phyloP scores from a whole-genome alignment of 2,113 vertebrate species.

The Passer montanus region DNA sequence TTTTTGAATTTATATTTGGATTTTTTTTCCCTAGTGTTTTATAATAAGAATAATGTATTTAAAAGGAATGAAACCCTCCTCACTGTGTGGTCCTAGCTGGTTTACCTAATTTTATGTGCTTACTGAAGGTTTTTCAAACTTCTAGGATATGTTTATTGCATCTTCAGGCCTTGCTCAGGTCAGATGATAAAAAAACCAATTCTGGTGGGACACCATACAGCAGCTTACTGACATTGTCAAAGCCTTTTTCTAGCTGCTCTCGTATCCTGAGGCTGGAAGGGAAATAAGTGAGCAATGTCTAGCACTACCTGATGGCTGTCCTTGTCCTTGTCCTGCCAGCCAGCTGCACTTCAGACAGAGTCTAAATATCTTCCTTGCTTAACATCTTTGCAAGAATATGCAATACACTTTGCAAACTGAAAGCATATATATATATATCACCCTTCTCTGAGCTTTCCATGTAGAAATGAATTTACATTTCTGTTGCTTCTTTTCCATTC shows the following conservation, averaged over 20 bases:
- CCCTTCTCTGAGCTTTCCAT: background rate
- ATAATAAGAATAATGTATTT: background rate
- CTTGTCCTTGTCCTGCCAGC: background rate
- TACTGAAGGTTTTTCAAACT: background rate
- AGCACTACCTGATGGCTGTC: background rate
- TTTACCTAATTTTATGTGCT: background rate
- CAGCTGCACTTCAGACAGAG: background rate
- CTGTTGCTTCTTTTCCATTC: background rate
- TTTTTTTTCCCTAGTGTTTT: background rate
- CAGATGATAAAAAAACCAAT: background rate
- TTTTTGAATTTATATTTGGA: too few species aligned
- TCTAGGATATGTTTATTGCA: background rate
- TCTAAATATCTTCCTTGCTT: background rate
- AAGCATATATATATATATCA: background rate
- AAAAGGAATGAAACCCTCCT: background rate
- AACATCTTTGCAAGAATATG: background rate
- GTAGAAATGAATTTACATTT: background rate
- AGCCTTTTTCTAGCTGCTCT: background rate
- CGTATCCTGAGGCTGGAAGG: background rate
- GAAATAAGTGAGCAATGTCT: background rate
- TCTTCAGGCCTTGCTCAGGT: background rate
- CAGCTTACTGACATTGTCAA: fast-evolving
- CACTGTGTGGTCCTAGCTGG: background rate
- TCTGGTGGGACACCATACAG: background rate
- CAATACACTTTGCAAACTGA: background rate